A percentile compares a stretch with the other conserved stretches of the same genome.
These are phyloP conservation scores for Halcyon badia DNA, from an alignment of 2,797 vertebrate species.

Conservation along the genomic window DNA sequence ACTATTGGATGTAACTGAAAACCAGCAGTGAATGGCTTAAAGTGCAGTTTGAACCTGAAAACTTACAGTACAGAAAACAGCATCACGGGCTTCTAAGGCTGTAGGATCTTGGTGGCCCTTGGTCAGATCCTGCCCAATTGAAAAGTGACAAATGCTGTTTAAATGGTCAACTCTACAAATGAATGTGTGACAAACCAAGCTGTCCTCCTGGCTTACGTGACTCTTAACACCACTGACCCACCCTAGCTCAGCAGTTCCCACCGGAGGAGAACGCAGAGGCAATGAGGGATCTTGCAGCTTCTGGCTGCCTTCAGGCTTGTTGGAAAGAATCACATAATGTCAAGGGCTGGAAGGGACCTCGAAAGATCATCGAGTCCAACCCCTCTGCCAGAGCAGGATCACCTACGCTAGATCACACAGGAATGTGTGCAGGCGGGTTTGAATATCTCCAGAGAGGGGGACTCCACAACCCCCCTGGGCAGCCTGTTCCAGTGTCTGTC, in stretches of 20 bases:
- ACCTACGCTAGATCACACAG: no score
- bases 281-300: background rate
- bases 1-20: background rate
- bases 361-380: no score
- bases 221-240: background rate
- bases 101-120: background rate
- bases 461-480: no score
- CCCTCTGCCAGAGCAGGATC: no score
- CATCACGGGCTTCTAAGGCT: background rate
- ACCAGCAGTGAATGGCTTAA: background rate
- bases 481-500: no score
- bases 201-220: background rate
- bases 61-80: background rate
- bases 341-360: no score
- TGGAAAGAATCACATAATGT: background rate
- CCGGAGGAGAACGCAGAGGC: background rate
- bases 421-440: no score
- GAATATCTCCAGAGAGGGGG: no score
- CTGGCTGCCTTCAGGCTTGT: background rate
- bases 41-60: conserved; percentile 28
- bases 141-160: background rate
- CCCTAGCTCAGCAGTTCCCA: background rate
- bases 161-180: background rate
- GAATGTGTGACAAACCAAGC: background rate
- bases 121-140: background rate